A percentile compares a stretch with the other conserved stretches of the same genome.
These are phyloP conservation scores for Hozukius guyotensis DNA, from an alignment of 2,797 vertebrate genomes.

Conservation along the genomic window DNA sequence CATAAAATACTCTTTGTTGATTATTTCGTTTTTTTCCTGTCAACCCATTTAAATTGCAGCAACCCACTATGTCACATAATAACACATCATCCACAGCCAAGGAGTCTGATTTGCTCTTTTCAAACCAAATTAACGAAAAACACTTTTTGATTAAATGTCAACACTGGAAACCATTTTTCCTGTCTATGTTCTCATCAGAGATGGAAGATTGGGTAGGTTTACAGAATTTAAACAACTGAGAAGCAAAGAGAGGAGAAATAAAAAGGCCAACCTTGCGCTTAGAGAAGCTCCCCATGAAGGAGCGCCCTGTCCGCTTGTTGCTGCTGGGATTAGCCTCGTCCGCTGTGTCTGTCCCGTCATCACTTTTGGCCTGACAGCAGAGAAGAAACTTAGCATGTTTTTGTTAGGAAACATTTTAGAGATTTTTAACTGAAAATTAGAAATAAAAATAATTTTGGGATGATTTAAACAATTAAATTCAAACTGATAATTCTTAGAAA, in stretches of 20 bases:
- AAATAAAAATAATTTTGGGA: too few relatives aligned
- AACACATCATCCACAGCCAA: neutral
- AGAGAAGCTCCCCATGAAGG: constrained; percentile 91
- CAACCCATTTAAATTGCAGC: neutral
- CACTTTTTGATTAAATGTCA: neutral
- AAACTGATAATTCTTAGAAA: neutral
- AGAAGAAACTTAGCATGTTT: neutral
- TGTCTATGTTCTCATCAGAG: neutral
- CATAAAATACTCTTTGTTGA: neutral
- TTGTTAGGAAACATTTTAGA: neutral
- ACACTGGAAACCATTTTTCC: neutral
- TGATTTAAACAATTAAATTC: neutral
- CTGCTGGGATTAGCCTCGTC: constrained; percentile 83
- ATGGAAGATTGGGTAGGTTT: too few relatives aligned
- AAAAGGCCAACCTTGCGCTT: constrained; percentile 88
- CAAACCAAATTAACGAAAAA: neutral
- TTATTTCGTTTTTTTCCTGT: too few relatives aligned
- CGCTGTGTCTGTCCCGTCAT: constrained; percentile 85
- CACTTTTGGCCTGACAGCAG: constrained; percentile 83
- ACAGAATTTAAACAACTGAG: neutral
- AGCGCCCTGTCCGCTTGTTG: constrained; percentile 84
- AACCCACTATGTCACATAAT: neutral
- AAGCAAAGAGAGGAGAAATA: neutral
- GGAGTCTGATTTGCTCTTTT: neutral
- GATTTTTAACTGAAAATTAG: neutral